Conservation (phyloP, 1,140 invertebrate species). For the Trachymyrmex cornetzi region DNA sequence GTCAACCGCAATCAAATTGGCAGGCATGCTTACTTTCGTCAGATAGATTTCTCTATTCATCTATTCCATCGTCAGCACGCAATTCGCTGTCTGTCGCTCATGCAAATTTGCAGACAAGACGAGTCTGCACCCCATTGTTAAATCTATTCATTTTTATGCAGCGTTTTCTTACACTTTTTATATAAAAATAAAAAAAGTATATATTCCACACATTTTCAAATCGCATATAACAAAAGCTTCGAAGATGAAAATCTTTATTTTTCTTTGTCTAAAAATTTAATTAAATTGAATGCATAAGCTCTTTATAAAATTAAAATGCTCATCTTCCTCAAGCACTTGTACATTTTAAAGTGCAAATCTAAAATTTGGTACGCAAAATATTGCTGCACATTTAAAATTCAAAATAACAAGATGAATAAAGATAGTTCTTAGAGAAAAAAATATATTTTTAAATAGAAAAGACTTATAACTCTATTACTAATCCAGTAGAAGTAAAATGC, state of each 20-base stretch:
- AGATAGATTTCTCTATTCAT: constrained; percentile 51
- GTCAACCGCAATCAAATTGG: constrained; percentile 55
- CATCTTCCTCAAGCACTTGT: background rate
- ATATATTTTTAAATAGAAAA: background rate
- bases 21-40: constrained; percentile 31
- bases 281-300: background rate
- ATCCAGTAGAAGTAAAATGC: no score
- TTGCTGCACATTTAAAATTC: background rate
- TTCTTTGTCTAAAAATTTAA: constrained; percentile 1
- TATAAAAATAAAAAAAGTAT: background rate
- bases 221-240: background rate
- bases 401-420: background rate
- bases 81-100: constrained; percentile 29
- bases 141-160: background rate
- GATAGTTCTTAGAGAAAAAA: background rate
- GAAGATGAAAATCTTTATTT: background rate
- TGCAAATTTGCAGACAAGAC: constrained; percentile 38
- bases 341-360: background rate
- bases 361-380: background rate
- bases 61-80: constrained; percentile 9
- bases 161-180: background rate
- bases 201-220: background rate
- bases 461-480: background rate
- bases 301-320: background rate
- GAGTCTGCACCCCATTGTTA: background rate